Evolutionary conservation across 1,140 invertebrate species (phyloP).

Genomic region (Philaenus spumarius): DNA sequence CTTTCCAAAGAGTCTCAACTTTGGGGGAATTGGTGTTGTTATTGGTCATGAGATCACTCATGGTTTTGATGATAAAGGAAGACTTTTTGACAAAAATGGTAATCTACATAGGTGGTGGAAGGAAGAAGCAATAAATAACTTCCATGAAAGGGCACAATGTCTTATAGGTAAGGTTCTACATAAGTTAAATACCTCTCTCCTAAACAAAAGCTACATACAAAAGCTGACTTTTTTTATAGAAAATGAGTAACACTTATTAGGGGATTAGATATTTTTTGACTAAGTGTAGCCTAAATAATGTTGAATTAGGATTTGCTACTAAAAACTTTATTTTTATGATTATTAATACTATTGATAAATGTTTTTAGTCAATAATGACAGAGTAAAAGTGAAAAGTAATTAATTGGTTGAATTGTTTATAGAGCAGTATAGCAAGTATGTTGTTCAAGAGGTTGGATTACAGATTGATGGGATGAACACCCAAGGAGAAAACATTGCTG

Average conservation of each 20-base stretch:
- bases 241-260: background rate
- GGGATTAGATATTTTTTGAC: too few species aligned
- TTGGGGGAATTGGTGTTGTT: conserved; percentile 64
- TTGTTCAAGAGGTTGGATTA: conserved; percentile 49
- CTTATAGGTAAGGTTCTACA: conserved; percentile 72
- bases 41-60: conserved; percentile 66
- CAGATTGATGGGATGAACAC: conserved; percentile 55
- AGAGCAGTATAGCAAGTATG: conserved; percentile 66
- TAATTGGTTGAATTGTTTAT: too few species aligned
- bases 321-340: background rate
- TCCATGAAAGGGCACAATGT: conserved; percentile 66
- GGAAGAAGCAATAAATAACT: conserved; percentile 50
- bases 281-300: background rate
- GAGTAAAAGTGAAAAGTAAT: background rate
- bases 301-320: background rate
- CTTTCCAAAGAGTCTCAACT: conserved; percentile 73
- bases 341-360: background rate
- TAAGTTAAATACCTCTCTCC: too few species aligned
- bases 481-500: conserved; percentile 83
- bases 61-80: conserved; percentile 60
- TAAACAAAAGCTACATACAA: background rate
- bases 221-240: background rate
- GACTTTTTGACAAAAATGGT: conserved; percentile 59
- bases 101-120: conserved; percentile 76
- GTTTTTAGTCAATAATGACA: background rate